Evolutionary conservation across 2,797 vertebrate species (phyloP).

Genomic region (Sus cebifrons): DNA sequence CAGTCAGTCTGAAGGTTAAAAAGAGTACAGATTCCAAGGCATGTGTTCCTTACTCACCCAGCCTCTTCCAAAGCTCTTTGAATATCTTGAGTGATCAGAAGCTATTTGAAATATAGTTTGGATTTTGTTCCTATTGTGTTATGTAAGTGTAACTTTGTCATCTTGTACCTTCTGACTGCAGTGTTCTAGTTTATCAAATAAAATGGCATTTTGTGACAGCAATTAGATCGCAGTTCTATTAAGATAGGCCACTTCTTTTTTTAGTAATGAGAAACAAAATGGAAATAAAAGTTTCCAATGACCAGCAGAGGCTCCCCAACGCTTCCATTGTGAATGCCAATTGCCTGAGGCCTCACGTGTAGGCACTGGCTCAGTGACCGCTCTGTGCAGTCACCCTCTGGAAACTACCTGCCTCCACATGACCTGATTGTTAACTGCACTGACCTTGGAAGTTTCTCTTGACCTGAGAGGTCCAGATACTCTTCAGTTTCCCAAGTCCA

Average conservation of each 20-base stretch:
- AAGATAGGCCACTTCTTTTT: background rate
- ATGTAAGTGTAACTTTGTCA: constrained; percentile 50
- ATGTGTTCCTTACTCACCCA: background rate
- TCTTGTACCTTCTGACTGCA: constrained; percentile 42
- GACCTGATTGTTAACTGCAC: fast-evolving
- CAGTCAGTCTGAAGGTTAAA: background rate
- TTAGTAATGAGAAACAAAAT: background rate
- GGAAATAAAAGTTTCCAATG: constrained; percentile 21
- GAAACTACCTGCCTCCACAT: background rate
- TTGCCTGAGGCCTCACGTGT: background rate
- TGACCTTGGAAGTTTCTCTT: background rate
- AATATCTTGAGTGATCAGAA: constrained; percentile 23
- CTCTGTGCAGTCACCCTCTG: background rate
- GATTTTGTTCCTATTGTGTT: constrained; percentile 33
- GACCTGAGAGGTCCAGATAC: background rate
- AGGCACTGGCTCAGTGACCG: too few species aligned
- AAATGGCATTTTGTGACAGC: constrained; percentile 48
- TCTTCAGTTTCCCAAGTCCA: background rate
- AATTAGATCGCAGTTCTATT: constrained; percentile 47
- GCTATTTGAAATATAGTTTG: constrained; percentile 51
- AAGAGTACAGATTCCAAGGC: background rate
- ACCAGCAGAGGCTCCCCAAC: background rate
- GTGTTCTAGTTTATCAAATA: constrained; percentile 63
- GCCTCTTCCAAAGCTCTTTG: constrained; percentile 6
- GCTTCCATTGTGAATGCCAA: background rate